Evolutionary conservation across 2,113 vertebrate genomes (phyloP).

Genomic region (Atrichornis clamosus): DNA sequence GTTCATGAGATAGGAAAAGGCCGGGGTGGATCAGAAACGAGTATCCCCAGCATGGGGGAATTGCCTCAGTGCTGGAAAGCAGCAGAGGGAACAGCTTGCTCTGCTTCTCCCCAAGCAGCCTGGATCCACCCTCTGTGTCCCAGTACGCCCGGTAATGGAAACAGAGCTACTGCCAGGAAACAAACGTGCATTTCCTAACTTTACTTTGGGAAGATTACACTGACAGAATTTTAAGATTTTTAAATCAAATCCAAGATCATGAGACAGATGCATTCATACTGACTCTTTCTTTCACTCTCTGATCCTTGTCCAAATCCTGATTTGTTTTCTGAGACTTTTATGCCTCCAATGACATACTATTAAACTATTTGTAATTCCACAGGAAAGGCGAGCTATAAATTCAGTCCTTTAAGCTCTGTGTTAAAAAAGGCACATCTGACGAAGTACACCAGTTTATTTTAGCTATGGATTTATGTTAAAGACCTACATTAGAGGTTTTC

Average conservation of each 20-base stretch:
- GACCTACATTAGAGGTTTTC: neutral
- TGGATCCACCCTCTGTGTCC: neutral
- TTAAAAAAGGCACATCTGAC: neutral
- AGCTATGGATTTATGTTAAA: neutral
- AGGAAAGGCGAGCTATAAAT: neutral
- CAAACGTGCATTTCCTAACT: neutral
- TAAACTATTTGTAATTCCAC: neutral
- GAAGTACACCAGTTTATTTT: neutral
- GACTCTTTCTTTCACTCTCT: neutral
- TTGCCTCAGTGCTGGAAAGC: neutral
- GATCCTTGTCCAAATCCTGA: conserved; percentile 4
- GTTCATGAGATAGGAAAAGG: neutral
- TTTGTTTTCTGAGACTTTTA: conserved; percentile 20
- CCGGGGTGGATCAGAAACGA: neutral
- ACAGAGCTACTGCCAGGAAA: neutral
- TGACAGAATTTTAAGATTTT: neutral
- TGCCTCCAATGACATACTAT: neutral
- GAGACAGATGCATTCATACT: neutral
- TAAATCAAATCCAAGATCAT: neutral
- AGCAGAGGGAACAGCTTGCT: neutral
- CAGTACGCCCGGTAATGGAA: neutral
- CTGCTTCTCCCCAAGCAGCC: neutral
- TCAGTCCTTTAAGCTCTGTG: neutral
- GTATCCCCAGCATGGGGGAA: neutral
- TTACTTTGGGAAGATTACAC: neutral